Evolutionary conservation across 1,140 invertebrate species (phyloP).

Genomic region (Cheumatopsyche charites): DNA sequence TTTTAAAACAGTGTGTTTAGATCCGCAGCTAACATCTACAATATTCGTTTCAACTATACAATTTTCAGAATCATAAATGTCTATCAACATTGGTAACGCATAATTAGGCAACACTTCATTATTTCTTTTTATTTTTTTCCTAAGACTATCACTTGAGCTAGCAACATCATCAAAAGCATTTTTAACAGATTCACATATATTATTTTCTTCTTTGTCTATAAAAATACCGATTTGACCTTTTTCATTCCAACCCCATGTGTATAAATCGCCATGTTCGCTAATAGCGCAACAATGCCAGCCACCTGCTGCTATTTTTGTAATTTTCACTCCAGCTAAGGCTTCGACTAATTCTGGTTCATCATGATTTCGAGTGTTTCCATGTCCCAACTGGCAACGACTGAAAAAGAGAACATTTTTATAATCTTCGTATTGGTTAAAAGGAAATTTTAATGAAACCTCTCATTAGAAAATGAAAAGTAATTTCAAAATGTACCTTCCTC

Average conservation of each 20-base stretch:
- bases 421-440: slow-evolving; percentile 1
- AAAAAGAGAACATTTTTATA: slow-evolving; percentile 41
- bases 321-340: slow-evolving; percentile 74
- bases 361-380: slow-evolving; percentile 69
- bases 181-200: slow-evolving; percentile 13
- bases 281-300: slow-evolving; percentile 86
- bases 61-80: slow-evolving; percentile 61
- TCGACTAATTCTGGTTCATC: slow-evolving; percentile 69
- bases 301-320: slow-evolving; percentile 72
- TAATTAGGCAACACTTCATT: slow-evolving; percentile 49
- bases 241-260: slow-evolving; percentile 92
- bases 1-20: slow-evolving; percentile 68
- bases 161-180: not conserved
- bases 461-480: not conserved
- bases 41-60: slow-evolving; percentile 57
- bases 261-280: slow-evolving; percentile 78
- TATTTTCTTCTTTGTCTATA: slow-evolving; percentile 32
- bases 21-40: slow-evolving; percentile 69
- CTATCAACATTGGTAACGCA: slow-evolving; percentile 62
- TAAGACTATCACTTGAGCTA: not conserved
- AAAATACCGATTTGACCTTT: slow-evolving; percentile 80
- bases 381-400: slow-evolving; percentile 85
- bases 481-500: slow-evolving; percentile 69
- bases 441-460: too few species aligned
- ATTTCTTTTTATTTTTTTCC: slow-evolving; percentile 9